Evolutionary conservation across 2,113 vertebrate species (phyloP), one percentile per base, ranked within the genome.

Genomic region (Lamprologus callipterus): DNA sequence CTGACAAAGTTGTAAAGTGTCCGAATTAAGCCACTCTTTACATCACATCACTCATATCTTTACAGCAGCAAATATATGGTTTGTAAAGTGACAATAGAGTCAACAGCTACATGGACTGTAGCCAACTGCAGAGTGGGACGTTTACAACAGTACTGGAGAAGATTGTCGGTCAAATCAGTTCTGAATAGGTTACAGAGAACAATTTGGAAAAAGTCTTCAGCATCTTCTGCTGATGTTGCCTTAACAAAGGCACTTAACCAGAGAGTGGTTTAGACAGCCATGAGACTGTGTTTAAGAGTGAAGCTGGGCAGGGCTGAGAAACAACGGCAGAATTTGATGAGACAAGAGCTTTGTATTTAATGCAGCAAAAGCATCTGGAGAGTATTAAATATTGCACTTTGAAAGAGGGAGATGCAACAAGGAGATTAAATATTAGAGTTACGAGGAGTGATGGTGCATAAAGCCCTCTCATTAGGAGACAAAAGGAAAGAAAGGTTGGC

Each of bases 321-420:
- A 33, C 28, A 58, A 70, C 17, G 6, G 47, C 55, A 82, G 45
- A 33, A 40, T 78, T 2, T 9, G n/a, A 82, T 16, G 5, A 45
- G 11, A 28, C 23, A 7, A 53, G 26, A 55, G 70, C 26, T 80
- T 78, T 60, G 80, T 17, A 33, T 51, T 40, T 79, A 26, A 85
- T 45, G 86, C 31, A 88, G 68, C 78, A 82, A 79, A 23, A 78
- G 84, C 42, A n/a, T 89, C 86, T 85, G 85, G 82, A 87, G 87
- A 65, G 26, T 91, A 11, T 79, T 55, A 86, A 86, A 91, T 96
- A 96, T 95, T 96, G 95, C 95, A 96, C 96, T 90, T 93, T 55
- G 7, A 89, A 82, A 81, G 40, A 80, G 83, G 35, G 58, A 47
- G 31, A 75, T 23, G 42, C 31, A 54, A 26, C 17, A 1, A 37